These are phyloP conservation scores for Epistrophella euchroma DNA, from an alignment of 2,888 invertebrate species.

Conservation along the genomic window DNA sequence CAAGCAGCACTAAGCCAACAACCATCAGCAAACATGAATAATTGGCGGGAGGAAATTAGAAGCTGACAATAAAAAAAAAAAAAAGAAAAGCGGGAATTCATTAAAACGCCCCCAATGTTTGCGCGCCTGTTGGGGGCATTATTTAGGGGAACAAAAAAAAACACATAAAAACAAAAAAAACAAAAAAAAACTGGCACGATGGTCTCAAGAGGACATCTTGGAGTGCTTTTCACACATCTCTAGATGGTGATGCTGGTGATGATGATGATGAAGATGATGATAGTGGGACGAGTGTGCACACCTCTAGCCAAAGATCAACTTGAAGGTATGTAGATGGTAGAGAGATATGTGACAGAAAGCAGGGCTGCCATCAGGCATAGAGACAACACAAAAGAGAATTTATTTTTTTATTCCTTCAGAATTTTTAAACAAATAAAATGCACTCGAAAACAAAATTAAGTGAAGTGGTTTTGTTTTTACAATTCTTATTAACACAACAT, in stretches of 20 bases:
- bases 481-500: conserved; percentile 60
- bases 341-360: conserved; percentile 47
- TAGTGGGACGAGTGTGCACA: conserved; percentile 61
- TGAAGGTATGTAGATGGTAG: conserved; percentile 20
- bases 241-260: conserved; percentile 54
- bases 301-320: conserved; percentile 69
- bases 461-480: conserved; percentile 65
- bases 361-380: conserved; percentile 26
- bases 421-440: conserved; percentile 59
- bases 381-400: background rate
- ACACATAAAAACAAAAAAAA: background rate
- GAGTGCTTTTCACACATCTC: conserved; percentile 76
- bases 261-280: conserved; percentile 47
- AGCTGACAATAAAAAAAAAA: conserved; percentile 31
- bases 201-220: conserved; percentile 72
- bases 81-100: conserved; percentile 62
- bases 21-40: conserved; percentile 50
- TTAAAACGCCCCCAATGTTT: conserved; percentile 68
- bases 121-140: conserved; percentile 32
- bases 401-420: conserved; percentile 1
- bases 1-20: conserved; percentile 15
- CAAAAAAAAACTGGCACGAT: conserved; percentile 27
- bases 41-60: conserved; percentile 68
- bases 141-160: background rate
- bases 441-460: conserved; percentile 58